A percentile compares a stretch with the other conserved stretches of the same genome.
phyloP scores from a whole-genome alignment of 2,888 invertebrate species.

The Scaptomyza tumidula region DNA sequence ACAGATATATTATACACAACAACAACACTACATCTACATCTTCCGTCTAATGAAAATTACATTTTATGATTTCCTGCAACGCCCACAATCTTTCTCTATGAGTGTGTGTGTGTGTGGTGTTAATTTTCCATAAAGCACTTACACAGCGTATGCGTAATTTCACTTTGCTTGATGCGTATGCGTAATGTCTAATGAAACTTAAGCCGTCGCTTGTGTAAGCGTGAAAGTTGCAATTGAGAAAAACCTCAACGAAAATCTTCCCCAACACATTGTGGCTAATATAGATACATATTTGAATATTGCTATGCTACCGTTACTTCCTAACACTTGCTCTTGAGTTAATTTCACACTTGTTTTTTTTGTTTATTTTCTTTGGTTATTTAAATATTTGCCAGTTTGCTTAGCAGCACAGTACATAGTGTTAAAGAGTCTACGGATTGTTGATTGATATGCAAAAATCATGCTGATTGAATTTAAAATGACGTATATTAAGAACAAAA shows the following conservation, averaged over 20 bases:
- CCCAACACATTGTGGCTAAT: constrained; percentile 34
- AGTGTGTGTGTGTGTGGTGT: constrained; percentile 19
- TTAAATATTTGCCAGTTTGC: constrained; percentile 53
- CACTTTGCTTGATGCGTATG: constrained; percentile 53
- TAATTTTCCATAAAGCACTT: constrained; percentile 48
- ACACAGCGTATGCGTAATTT: constrained; percentile 60
- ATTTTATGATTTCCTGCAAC: constrained; percentile 75
- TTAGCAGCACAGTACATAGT: constrained; percentile 47
- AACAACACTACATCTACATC: constrained; percentile 39
- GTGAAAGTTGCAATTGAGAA: constrained; percentile 27
- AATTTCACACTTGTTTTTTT: constrained; percentile 10
- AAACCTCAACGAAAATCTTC: constrained; percentile 22
- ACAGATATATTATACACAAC: constrained; percentile 49
- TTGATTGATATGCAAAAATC: constrained; percentile 33
- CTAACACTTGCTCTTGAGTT: constrained; percentile 54
- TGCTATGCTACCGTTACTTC: constrained; percentile 52
- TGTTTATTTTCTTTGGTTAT: constrained; percentile 6
- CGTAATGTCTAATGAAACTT: constrained; percentile 60
- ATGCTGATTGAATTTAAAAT: constrained; percentile 1
- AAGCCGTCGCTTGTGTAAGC: constrained; percentile 54
- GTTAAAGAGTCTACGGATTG: constrained; percentile 4
- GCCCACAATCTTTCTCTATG: constrained; percentile 39
- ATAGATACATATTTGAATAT: constrained; percentile 16
- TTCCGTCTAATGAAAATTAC: constrained; percentile 72
- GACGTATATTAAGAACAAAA: constrained; percentile 3